Conservation (phyloP, 2,888 invertebrate genomes). For the Nemurella pictetii region DNA sequence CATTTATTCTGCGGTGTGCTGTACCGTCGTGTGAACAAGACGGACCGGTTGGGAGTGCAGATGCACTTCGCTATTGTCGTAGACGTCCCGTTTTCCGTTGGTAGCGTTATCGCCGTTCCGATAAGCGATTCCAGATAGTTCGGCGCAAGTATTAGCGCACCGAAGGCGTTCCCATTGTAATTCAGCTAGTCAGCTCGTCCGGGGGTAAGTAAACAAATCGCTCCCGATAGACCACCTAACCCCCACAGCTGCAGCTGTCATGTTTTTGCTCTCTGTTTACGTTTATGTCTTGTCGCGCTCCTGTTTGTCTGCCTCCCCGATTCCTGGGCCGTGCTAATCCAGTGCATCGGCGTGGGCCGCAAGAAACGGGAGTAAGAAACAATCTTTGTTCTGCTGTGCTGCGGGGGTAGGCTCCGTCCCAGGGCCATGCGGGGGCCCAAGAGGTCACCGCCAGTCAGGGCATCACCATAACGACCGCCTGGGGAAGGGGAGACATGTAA, state of each 20-base stretch:
- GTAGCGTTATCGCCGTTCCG: not conserved
- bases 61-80: not conserved
- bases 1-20: not conserved
- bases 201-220: not conserved
- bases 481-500: not conserved
- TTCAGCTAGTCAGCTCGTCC: not conserved
- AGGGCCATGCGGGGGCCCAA: not conserved
- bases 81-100: not conserved
- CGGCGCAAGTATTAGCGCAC: not conserved
- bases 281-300: not conserved
- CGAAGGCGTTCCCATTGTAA: not conserved
- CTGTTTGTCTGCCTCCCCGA: not conserved
- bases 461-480: too few relatives aligned
- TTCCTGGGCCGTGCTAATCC: not conserved
- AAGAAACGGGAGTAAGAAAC: not conserved
- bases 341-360: not conserved
- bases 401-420: not conserved
- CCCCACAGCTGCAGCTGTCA: not conserved
- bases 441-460: not conserved
- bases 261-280: not conserved
- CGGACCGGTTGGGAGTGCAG: not conserved
- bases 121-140: not conserved
- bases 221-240: not conserved
- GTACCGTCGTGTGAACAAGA: not conserved
- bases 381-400: not conserved